Evolutionary conservation across 1,140 invertebrate species (phyloP), one percentile per base, ranked within the genome.

Genomic region (Drosophila sulfurigaster): DNA sequence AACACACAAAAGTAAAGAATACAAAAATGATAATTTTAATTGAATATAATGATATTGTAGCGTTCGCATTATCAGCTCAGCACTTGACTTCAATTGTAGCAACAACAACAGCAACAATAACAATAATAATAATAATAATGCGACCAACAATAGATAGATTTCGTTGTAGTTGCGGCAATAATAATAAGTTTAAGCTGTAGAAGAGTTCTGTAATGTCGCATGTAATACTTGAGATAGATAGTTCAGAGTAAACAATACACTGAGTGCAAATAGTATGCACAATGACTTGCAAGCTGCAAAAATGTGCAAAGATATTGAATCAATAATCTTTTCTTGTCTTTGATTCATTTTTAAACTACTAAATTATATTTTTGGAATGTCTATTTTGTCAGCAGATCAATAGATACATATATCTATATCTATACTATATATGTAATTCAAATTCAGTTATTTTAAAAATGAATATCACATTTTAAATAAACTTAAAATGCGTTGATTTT

Each of bases 31-130:
- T 70, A 75, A 58, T 75, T 63, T 32, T 69, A 69, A 75, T 70
- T 75, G 67, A 70, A 75, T 69, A 75, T 57, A 70, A 70, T 70
- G 66, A 70, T 75, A 75, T 63, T 69, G 72, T 75, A 65, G 66
- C 66, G 46, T 45, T 70, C 35, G 25, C 30, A 75, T 70, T 75
- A 75, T 75, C 72, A 75, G 58, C 16, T 52, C 15, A 43, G 15
- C 66, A 70, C 72, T 75, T 70, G 71, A 74, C 13, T 71, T 71
- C 59, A 32, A 63, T 69, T 51, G 46, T 15, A 62, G 35, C 6
- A 65, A 66, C 51, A 65, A 25, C 11, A 32, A 45, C 32, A 30
- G 2, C 8, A 63, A 41, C 30, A 30, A 56, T 5, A 15, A n/a
- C 30, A 20, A 58, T 8, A 16, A 6, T n/a, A 56, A 6, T n/a